Conservation (phyloP, 53 echinoderm and acorn worm species). For the Holothuria leucospilota region DNA sequence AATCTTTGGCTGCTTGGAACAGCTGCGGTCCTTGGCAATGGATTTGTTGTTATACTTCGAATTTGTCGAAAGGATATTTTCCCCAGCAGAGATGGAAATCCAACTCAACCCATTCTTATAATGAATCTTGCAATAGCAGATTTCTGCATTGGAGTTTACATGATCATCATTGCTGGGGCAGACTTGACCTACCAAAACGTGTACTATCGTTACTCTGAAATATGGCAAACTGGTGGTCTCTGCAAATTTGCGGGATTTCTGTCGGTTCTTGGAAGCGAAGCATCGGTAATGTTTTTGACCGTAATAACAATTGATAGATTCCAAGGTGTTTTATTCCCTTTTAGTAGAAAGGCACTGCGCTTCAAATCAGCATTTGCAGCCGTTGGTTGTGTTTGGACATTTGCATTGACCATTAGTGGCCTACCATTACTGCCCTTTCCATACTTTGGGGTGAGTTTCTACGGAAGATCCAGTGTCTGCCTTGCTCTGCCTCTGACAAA, state of each 20-base stretch:
- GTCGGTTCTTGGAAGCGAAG: conserved; percentile 15
- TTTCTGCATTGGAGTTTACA: conserved; percentile 10
- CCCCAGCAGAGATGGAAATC: neutral
- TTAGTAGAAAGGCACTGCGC: conserved; percentile 5
- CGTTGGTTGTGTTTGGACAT: neutral
- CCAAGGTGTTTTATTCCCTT: conserved; percentile 20
- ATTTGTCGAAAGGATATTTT: neutral
- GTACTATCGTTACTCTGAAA: neutral
- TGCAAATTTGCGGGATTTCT: conserved; percentile 22
- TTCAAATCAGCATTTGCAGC: neutral
- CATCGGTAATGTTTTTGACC: conserved; percentile 23
- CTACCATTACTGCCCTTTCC: neutral
- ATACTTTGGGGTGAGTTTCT: conserved; percentile 21
- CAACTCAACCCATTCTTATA: conserved; percentile 12
- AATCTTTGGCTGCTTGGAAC: conserved; percentile 9
- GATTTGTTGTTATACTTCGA: neutral
- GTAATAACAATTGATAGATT: conserved; percentile 38
- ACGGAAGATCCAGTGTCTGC: conserved; percentile 20
- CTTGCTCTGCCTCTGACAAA: conserved; percentile 20
- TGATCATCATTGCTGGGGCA: conserved; percentile 7
- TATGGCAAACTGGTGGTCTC: neutral
- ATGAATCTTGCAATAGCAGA: conserved; percentile 26
- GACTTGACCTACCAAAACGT: neutral
- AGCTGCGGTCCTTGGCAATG: neutral
- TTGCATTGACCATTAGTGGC: neutral